phyloP scores from a whole-genome alignment of 2,797 vertebrate species.

The Paguma larvata region DNA sequence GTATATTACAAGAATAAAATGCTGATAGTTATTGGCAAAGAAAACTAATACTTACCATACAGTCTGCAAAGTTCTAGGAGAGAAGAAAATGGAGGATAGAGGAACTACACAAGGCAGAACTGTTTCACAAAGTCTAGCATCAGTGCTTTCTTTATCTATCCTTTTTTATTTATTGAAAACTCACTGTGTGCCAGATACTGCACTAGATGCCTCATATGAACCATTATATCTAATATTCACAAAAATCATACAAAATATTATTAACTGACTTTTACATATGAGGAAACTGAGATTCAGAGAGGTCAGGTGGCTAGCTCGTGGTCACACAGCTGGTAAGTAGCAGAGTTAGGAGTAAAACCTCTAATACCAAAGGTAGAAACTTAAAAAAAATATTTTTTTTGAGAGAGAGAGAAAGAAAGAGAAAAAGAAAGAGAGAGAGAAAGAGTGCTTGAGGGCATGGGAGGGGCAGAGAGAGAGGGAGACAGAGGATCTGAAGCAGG shows the following conservation, averaged over 20 bases:
- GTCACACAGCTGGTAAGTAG: not conserved
- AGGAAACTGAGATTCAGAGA: not conserved
- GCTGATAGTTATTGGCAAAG: not conserved
- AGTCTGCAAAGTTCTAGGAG: not conserved
- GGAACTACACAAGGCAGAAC: not conserved
- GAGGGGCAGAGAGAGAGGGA: too few species aligned
- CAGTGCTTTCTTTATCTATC: not conserved
- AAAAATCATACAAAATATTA: not conserved
- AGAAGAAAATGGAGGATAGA: not conserved
- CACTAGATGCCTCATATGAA: not conserved
- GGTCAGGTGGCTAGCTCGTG: not conserved
- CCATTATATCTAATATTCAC: not conserved
- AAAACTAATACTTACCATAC: not conserved
- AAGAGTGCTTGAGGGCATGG: too few species aligned
- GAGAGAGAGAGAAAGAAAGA: too few species aligned
- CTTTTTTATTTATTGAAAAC: not conserved
- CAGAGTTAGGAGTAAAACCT: not conserved
- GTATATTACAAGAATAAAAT: not conserved
- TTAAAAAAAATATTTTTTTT: not conserved
- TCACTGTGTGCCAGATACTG: not conserved
- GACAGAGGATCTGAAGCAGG: too few species aligned
- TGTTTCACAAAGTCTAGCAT: not conserved
- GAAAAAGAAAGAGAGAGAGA: too few species aligned
- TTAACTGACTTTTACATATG: not conserved
- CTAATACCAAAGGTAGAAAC: not conserved